These are phyloP conservation scores for Choloepus hoffmanni DNA, from an alignment of 2,113 vertebrate species.

Conservation along the genomic window DNA sequence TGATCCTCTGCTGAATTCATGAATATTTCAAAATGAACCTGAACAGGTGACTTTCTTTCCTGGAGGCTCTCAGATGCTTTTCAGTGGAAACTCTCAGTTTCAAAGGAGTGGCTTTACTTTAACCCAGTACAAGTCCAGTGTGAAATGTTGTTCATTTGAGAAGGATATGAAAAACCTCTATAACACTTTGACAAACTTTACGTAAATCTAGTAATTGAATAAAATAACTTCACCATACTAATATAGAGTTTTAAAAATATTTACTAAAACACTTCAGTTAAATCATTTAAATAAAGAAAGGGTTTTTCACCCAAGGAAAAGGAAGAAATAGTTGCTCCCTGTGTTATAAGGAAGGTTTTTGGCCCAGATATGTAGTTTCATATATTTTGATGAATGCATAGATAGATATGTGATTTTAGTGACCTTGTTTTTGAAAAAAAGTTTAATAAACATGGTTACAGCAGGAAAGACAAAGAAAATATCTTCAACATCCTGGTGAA, in stretches of 20 bases:
- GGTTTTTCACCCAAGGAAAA: not conserved
- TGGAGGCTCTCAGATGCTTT: not conserved
- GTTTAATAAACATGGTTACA: not conserved
- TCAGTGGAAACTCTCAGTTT: not conserved
- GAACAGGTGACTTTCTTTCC: not conserved
- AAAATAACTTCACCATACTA: not conserved
- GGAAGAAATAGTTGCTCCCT: not conserved
- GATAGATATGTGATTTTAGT: not conserved
- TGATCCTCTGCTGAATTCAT: not conserved
- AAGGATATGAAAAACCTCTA: not conserved
- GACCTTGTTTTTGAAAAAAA: not conserved
- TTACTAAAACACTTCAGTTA: not conserved
- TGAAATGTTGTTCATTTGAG: not conserved
- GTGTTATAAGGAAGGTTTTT: not conserved
- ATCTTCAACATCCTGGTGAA: conserved; percentile 2
- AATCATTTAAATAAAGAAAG: not conserved
- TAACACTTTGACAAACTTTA: not conserved
- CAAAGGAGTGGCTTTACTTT: not conserved
- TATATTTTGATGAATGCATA: not conserved
- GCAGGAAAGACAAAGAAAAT: not conserved
- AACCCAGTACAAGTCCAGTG: not conserved
- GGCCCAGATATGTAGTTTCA: not conserved
- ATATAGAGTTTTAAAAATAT: not conserved
- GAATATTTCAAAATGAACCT: conserved; percentile 45
- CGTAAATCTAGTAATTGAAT: not conserved